Evolutionary conservation across 2,888 invertebrate genomes (phyloP).

Genomic region (Sceliomorpha sp.): DNA sequence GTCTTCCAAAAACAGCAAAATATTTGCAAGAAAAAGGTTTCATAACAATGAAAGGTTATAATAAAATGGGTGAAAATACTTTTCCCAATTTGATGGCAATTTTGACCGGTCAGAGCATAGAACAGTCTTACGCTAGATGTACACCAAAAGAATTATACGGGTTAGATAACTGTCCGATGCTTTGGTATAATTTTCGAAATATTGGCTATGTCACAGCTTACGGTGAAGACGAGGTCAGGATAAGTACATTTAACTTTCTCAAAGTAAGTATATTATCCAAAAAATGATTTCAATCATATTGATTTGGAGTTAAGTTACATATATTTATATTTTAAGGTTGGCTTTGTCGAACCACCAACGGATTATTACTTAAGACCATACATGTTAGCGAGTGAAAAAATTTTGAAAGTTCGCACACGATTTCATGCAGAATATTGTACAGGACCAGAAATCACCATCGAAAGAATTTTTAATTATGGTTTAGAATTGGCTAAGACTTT

Average conservation of each 20-base stretch:
- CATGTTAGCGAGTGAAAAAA: constrained; percentile 85
- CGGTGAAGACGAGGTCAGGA: constrained; percentile 87
- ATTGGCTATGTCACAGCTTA: constrained; percentile 89
- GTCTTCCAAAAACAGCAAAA: constrained; percentile 87
- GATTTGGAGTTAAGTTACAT: too few species aligned
- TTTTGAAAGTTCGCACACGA: constrained; percentile 77
- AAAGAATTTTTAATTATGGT: constrained; percentile 86
- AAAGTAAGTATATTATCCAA: constrained; percentile 75
- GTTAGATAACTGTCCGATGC: constrained; percentile 86
- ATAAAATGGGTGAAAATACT: constrained; percentile 92
- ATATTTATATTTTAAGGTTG: constrained; percentile 81
- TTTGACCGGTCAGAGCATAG: constrained; percentile 85
- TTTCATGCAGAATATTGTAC: constrained; percentile 83
- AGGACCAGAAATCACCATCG: constrained; percentile 84
- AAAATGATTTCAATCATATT: too few species aligned
- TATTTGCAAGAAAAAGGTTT: constrained; percentile 86
- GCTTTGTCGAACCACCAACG: constrained; percentile 87
- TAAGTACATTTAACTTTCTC: constrained; percentile 89
- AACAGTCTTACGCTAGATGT: constrained; percentile 81
- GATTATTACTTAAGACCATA: constrained; percentile 91
- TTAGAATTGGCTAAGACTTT: constrained; percentile 84
- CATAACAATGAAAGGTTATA: constrained; percentile 88
- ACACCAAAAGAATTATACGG: constrained; percentile 81
- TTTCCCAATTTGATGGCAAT: constrained; percentile 94
- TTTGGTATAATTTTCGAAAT: constrained; percentile 89